Conservation (phyloP, 2,888 invertebrate species). For the Eupithecia centaureata region DNA sequence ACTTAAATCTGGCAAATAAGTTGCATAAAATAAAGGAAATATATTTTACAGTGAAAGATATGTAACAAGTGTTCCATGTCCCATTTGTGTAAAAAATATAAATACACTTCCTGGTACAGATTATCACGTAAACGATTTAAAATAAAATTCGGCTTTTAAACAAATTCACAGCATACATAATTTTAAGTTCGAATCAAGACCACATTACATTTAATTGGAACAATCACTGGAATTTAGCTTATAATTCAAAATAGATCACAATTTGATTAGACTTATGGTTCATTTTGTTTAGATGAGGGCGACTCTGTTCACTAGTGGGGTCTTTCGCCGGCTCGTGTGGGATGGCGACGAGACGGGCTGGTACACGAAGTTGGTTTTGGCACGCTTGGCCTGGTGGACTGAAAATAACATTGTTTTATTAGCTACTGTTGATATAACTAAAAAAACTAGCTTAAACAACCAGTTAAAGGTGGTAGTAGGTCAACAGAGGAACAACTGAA, state of each 20-base stretch:
- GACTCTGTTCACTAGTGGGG: slow-evolving; percentile 84
- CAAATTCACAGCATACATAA: slow-evolving; percentile 57
- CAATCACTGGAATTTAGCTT: slow-evolving; percentile 54
- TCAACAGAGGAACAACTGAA: too few species aligned
- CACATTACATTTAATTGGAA: slow-evolving; percentile 54
- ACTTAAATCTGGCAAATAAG: slow-evolving; percentile 30
- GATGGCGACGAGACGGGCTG: slow-evolving; percentile 72
- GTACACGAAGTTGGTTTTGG: slow-evolving; percentile 75
- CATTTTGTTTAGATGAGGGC: slow-evolving; percentile 65
- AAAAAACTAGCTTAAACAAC: too few species aligned
- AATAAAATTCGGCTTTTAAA: slow-evolving; percentile 45
- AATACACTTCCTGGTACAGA: slow-evolving; percentile 71
- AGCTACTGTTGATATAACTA: not conserved
- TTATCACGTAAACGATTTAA: slow-evolving; percentile 50
- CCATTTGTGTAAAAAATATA: slow-evolving; percentile 57
- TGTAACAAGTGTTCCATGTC: slow-evolving; percentile 78
- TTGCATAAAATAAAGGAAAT: slow-evolving; percentile 47
- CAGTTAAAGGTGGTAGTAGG: too few species aligned
- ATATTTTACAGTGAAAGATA: slow-evolving; percentile 75
- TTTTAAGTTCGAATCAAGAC: slow-evolving; percentile 52
- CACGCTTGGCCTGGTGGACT: slow-evolving; percentile 79
- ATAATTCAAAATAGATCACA: slow-evolving; percentile 59
- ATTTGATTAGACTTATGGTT: slow-evolving; percentile 49
- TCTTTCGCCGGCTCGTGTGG: slow-evolving; percentile 85
- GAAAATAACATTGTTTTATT: slow-evolving; percentile 27